Evolutionary conservation across 2,888 invertebrate species (phyloP), one percentile per base, ranked within the genome.

Genomic region (Troides oblongomaculatus): DNA sequence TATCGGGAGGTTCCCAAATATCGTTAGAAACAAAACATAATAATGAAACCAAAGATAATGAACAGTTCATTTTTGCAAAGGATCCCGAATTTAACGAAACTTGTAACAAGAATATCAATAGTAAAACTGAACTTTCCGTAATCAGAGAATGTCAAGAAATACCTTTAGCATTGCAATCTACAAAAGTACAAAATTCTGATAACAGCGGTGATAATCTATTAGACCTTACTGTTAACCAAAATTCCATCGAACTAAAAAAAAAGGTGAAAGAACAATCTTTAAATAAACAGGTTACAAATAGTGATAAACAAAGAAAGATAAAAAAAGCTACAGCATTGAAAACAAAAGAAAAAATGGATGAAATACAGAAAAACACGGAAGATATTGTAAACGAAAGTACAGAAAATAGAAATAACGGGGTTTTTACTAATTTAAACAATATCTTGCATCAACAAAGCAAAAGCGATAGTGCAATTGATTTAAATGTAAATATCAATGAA

Each of bases 281-380:
- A 63, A n/a, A 7, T 43, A 60, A 70, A 21, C 23, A 62, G 43
- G n/a, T 58, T 18, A 25, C 50, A 53, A 59, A 18, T 53, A 63
- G 50, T 62, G 53, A 59, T 10, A 66, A 70, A 62, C 23, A 14
- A n/a, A 66, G 60, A 66, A 63, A 63, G 10, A 12, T 66, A 5
- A 66, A 66, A 30, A 63, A 60, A 43, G 21, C 3, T 30, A 53
- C 66, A 30, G 36, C 25, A 23, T 56, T 59, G 53, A 63, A 60
- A 53, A 36, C n/a, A 60, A 30, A 56, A n/a, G 46, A 36, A 25
- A 53, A 23, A 57, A 17, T 50, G 7, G 46, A 66, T 30, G 12
- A 53, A 17, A 39, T 7, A 50, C 21, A 36, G 18, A 36, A 7
- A 50, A 10, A 14, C 21, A 57, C 30, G 14, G 60, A 61, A 62